Evolutionary conservation across 2,797 vertebrate genomes (phyloP), one percentile per base, ranked within the genome.

Genomic region (Acestrorhynchus altus): DNA sequence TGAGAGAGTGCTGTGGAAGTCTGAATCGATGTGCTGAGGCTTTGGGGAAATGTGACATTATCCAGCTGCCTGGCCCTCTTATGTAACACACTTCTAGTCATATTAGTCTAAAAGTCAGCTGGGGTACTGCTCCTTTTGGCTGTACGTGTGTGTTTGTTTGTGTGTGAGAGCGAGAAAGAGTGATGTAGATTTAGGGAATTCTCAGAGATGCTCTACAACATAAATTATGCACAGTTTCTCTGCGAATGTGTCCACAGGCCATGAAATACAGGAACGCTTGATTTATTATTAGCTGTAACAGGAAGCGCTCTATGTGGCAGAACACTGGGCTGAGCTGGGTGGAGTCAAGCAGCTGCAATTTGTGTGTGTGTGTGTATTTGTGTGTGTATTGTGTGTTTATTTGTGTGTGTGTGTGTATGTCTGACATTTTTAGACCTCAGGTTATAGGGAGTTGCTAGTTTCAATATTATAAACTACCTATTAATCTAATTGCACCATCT

Each of bases 221-320:
- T 26, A 7, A 59, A 12, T 2, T 59, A 18, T n/a, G 1, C 31
- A 54, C 57, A 15, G 18, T 54, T 16, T 72, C 76, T 61, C 60
- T 72, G 15, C 77, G 39, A 26, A 51, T 59, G n/a, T 72, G 44
- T 35, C 11, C 47, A 39, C 31, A 2, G n/a, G 76, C 20, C 51
- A 49, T 54, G 66, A 47, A 81, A 42, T n/a, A 64, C 13, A 57
- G 56, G 59, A 78, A 22, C 65, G 42, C 28, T 59, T 22, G 49
- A 63, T 70, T 82, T 83, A 81, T 82, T 82, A 71, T 81, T 78
- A 80, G 67, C 74, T 22, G 56, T 40, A 77, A 31, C 68, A 74
- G 74, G 71, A 84, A 81, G 77, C 44, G 1, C 28, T 31, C n/a
- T 54, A 6, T 76, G n/a, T 67, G 15, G 47, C 31, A 61, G 65